Evolutionary conservation across 2,113 vertebrate species (phyloP), one percentile per base, ranked within the genome.

Genomic region (Scophthalmus maximus): DNA sequence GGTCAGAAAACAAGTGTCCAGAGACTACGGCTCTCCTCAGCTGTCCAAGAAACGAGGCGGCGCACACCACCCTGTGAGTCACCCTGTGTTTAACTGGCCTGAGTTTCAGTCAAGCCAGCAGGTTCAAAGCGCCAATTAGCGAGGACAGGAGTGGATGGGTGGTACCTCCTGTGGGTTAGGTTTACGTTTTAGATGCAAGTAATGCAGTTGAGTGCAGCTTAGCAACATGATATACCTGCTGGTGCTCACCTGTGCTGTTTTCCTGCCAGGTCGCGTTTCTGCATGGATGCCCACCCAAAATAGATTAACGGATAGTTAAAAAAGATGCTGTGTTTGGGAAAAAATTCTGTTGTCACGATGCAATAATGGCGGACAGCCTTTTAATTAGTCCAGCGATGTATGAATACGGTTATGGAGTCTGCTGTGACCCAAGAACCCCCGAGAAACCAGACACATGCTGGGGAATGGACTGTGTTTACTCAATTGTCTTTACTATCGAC

Each of bases 1-100:
- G 79, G 95, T 97, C 69, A 92, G 96, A 79, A 97, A 97, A 74
- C 96, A 97, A 82, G 94, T 97, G 50, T 95, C 95, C 66, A 91
- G 95, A 81, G 96, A 97, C 17, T 96, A 95, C 78, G 93, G 94
- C 59, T 97, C 96, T 9, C 96, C 96, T 2, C 95, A 95, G 75
- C 91, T 96, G 59, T 94, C 94, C 73, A 94, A 96, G 74, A 95
- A 95, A 74, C 87, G 95, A 76, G 91, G 93, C 63, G 91, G 93
- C 18, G 64, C 74, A 18, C 90, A 94, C 68, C 95, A 95, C 29
- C 87, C 91, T 68, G 96, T 97, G 83, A 93, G 95, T 94, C 81
- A 82, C 55, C 46, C 59, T 84, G 60, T 60, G 40, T 78, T 84
- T 80, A 81, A 74, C 52, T 20, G 78, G 59, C 53, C 3, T 1